These are phyloP conservation scores for Phaethornis superciliosus DNA, from an alignment of 2,113 vertebrate genomes.

Conservation along the genomic window DNA sequence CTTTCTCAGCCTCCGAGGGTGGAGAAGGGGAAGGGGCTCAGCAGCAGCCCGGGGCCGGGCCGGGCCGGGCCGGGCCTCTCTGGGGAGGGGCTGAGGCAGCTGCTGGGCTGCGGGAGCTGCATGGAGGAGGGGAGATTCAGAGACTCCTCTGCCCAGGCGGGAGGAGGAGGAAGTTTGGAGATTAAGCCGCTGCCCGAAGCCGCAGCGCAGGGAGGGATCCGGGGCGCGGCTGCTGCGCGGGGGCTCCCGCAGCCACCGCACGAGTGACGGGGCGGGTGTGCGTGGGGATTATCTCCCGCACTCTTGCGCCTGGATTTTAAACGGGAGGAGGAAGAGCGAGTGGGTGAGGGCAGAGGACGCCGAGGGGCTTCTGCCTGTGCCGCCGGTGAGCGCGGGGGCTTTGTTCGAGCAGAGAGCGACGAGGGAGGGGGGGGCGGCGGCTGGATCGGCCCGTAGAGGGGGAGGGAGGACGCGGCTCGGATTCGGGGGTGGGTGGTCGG, in stretches of 20 bases:
- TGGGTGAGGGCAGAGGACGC: neutral
- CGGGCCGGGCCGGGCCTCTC: slow-evolving; percentile 39
- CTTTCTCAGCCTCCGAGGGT: neutral
- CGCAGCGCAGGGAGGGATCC: neutral
- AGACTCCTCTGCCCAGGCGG: neutral
- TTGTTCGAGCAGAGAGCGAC: neutral
- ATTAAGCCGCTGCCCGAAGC: neutral
- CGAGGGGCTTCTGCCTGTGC: neutral
- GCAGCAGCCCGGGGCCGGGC: slow-evolving; percentile 13
- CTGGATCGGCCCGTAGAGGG: too few relatives aligned
- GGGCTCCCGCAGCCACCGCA: neutral
- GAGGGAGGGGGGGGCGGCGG: neutral
- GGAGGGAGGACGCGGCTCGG: too few relatives aligned
- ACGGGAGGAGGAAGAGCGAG: neutral
- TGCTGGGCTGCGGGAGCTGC: slow-evolving; percentile 4
- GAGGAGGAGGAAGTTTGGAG: slow-evolving; percentile 54
- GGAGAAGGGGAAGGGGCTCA: neutral
- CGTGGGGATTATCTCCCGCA: neutral
- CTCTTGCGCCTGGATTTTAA: neutral
- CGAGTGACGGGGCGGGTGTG: neutral
- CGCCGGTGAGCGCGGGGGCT: slow-evolving; percentile 23
- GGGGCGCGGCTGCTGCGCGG: neutral
- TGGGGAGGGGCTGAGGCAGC: slow-evolving; percentile 60
- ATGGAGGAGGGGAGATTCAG: slow-evolving; percentile 51
- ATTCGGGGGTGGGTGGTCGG: neutral